Evolutionary conservation across 2,113 vertebrate genomes (phyloP), one percentile per base, ranked within the genome.

Genomic region (Sinocyclocheilus anshuiensis): DNA sequence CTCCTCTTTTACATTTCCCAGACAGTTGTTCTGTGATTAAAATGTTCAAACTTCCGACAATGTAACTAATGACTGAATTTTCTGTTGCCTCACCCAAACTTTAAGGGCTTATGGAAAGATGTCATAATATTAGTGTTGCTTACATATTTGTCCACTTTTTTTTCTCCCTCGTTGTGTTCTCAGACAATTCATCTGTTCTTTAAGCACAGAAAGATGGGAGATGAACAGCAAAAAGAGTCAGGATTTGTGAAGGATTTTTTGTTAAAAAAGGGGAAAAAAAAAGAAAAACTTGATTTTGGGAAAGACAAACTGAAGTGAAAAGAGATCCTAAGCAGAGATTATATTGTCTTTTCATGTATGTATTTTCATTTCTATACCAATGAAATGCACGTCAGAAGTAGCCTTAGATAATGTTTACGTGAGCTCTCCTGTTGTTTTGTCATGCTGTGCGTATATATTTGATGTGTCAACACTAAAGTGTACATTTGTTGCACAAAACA

Each of bases 361-460:
- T 26, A 29, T 61, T 33, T 76, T 61, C 48, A 87, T 89, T 88
- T 88, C 63, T 89, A 53, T 84, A 86, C 79, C 90, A 88, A 92
- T 79, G 79, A 78, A 91, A 87, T 81, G 90, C 91, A 92, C 90
- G 90, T 92, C 80, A 63, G 87, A 84, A 87, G 84, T 84, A 86
- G 87, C 33, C 10, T 83, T 90, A 63, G 78, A 83, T 86, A 86
- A 57, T 85, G 90, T 92, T 93, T 88, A 86, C 82, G 80, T 90
- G 80, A 76, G 55, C 87, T 93, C 87, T 84, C 84, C 91, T 92
- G 90, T 89, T 76, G 90, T 89, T 76, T 87, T 78, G 69, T 67
- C 33, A 88, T 89, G 83, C 77, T 87, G 83, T 86, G 87, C 82
- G 78, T 90, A 86, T 55, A 29, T 84, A 78, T 89, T 45, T 48